phyloP scores from a whole-genome alignment of 1,140 invertebrate genomes.

The Cyclina sinensis region DNA sequence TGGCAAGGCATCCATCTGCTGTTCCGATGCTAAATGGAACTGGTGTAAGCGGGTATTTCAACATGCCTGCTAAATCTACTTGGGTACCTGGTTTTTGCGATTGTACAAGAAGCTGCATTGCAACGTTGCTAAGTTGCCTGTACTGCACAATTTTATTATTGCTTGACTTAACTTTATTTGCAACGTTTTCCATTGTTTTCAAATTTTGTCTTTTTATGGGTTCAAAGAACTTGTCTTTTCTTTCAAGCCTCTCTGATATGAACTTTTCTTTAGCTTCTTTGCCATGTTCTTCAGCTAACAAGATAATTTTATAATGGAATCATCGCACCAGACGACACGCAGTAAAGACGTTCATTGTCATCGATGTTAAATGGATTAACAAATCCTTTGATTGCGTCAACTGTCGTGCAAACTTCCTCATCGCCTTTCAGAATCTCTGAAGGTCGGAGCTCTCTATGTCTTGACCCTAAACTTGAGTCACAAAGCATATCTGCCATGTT shows the following conservation, averaged over 20 bases:
- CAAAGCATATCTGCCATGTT: constrained; percentile 54
- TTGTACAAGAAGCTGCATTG: constrained; percentile 64
- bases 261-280: constrained; percentile 61
- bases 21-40: constrained; percentile 54
- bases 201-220: constrained; percentile 68
- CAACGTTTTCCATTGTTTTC: constrained; percentile 66
- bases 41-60: constrained; percentile 43
- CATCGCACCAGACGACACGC: constrained; percentile 55
- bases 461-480: not conserved
- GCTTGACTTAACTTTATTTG: constrained; percentile 63
- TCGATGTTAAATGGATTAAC: constrained; percentile 60
- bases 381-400: constrained; percentile 65
- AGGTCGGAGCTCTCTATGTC: constrained; percentile 65
- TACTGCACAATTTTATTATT: constrained; percentile 64
- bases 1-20: constrained; percentile 53
- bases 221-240: constrained; percentile 71
- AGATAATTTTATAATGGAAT: constrained; percentile 20
- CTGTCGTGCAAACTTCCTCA: constrained; percentile 27
- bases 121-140: constrained; percentile 69
- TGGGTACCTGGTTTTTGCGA: not conserved
- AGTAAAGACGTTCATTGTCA: constrained; percentile 48
- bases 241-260: constrained; percentile 65
- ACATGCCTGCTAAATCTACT: constrained; percentile 25
- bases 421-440: constrained; percentile 67
- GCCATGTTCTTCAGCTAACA: constrained; percentile 45